Base-by-base conservation (phyloP, 2,888 invertebrate genomes). In the Nymphalis c-album region DNA sequence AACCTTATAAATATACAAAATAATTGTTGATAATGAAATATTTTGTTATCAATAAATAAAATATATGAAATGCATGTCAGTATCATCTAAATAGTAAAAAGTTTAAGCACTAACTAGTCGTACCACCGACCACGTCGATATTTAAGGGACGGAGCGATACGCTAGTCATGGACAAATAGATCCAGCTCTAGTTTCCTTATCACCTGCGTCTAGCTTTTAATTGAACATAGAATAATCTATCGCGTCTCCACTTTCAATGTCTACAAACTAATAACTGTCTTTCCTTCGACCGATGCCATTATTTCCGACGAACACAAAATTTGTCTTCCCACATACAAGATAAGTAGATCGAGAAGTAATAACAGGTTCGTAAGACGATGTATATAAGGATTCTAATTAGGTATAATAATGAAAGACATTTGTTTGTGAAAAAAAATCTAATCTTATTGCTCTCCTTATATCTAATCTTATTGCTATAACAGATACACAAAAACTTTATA, bases 211-310 rank as follows among this genome's bases (percentile, higher is more conserved):
- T 62, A 67, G 58, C 45, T 60, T 67, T 64, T 63, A 51, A 67
- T 51, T 70, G 53, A 67, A 64, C 61, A 17, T 58, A 22, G 58
- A 51, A 53, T 62, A 67, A 70, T 64, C 55, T 57, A 65, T 45
- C 48, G 60, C 60, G 59, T 69, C 60, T 68, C 65, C 61, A 7
- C 60, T 55, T 48, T 57, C 62, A 68, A 68, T 65, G 68, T 62
- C 60, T 46, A 16, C 48, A 64, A 61, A 71, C 71, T 69, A 67
- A 71, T 71, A 71, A 64, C 69, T 71, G 69, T 69, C 64, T 50
- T 40, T 64, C 40, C 58, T 46, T 60, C 61, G 61, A 69, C 66
- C 66, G 61, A 67, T 53, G 66, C 69, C 64, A 71, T 71, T 69
- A 71, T 64, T 71, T 62, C 66, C 63, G 53, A 48, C 45, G 62